A percentile compares a stretch with the other conserved stretches of the same genome.
phyloP scores from a whole-genome alignment of 1,140 invertebrate species.

The Drosophila nigromelanica region DNA sequence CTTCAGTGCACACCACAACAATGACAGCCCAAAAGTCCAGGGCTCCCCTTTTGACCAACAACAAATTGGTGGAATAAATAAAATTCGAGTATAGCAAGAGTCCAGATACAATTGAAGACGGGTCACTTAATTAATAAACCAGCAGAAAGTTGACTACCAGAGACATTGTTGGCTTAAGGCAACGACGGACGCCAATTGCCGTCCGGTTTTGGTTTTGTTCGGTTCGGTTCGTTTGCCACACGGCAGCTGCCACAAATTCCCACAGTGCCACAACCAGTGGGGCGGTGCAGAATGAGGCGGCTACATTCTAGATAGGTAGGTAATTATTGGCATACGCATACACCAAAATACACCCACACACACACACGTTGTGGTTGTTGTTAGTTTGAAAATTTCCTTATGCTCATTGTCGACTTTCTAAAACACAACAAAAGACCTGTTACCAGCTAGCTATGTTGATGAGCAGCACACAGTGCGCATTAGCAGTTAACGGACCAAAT shows the following conservation, averaged over 20 bases:
- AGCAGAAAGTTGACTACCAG: slow-evolving; percentile 6
- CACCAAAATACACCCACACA: background rate
- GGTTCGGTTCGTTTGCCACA: slow-evolving; percentile 3
- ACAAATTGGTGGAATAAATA: background rate
- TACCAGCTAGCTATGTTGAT: background rate
- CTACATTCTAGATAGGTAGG: slow-evolving; percentile 13
- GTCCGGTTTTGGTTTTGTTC: background rate
- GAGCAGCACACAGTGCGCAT: background rate
- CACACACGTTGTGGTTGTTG: background rate
- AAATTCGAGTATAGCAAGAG: background rate
- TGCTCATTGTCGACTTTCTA: slow-evolving; percentile 40
- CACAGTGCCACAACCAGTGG: slow-evolving; percentile 22
- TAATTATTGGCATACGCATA: slow-evolving; percentile 28
- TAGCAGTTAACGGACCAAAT: slow-evolving; percentile 3
- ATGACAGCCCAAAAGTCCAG: slow-evolving; percentile 12
- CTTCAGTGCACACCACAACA: slow-evolving; percentile 21
- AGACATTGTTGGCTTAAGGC: background rate
- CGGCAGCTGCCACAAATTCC: slow-evolving; percentile 49
- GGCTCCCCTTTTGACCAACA: slow-evolving; percentile 3
- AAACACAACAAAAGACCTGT: slow-evolving; percentile 19
- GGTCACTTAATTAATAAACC: slow-evolving; percentile 44
- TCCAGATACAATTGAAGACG: slow-evolving; percentile 15
- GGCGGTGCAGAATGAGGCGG: background rate
- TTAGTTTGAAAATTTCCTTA: slow-evolving; percentile 15
- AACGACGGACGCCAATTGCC: slow-evolving; percentile 12